Conservation (phyloP, 2,797 vertebrate genomes). For the Cygnus olor region DNA sequence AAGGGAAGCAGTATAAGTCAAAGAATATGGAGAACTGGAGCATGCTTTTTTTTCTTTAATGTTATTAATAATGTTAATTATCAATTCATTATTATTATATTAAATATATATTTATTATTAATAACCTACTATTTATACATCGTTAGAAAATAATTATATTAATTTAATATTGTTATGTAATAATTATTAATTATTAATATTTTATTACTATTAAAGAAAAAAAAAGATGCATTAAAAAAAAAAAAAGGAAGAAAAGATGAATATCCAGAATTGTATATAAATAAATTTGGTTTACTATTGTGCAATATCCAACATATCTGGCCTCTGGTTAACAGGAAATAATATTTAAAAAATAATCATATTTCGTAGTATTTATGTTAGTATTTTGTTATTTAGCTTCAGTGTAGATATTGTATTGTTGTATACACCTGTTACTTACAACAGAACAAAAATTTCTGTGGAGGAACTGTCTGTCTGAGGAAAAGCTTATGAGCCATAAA, state of each 20-base stretch:
- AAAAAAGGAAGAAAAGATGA: background rate
- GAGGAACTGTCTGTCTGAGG: background rate
- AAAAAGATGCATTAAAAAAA: background rate
- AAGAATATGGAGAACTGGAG: background rate
- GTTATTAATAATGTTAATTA: no score
- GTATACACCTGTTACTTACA: background rate
- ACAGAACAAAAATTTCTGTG: background rate
- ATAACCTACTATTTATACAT: no score
- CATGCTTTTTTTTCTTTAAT: background rate
- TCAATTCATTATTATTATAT: no score
- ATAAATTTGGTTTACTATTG: background rate
- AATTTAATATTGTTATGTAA: no score
- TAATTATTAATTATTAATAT: no score
- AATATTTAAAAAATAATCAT: background rate
- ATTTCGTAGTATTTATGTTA: background rate
- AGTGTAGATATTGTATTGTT: background rate
- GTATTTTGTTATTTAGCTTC: background rate
- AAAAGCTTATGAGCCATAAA: background rate
- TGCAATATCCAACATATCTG: background rate
- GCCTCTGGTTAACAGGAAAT: background rate
- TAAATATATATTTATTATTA: no score
- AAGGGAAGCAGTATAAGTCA: background rate
- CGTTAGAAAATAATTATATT: no score
- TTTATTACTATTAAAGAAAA: no score
- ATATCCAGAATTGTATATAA: background rate